phyloP scores from a whole-genome alignment of 2,797 vertebrate genomes.

The Hippopotamyrus pictus region DNA sequence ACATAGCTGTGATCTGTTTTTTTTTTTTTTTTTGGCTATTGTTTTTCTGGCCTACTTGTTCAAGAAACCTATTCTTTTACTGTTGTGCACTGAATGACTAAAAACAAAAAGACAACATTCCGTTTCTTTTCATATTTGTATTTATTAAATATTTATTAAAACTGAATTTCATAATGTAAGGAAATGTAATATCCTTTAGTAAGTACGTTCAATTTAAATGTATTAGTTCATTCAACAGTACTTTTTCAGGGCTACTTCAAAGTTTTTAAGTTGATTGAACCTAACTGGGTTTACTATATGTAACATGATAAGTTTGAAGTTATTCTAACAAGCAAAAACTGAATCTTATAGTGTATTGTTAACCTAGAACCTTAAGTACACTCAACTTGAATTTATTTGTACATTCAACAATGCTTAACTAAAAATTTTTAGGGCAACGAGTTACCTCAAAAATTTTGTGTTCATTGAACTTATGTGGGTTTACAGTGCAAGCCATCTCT shows the following conservation, averaged over 20 bases:
- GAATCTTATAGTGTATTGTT: background rate
- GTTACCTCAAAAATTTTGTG: background rate
- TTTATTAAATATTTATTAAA: background rate
- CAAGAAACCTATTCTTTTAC: background rate
- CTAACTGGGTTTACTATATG: background rate
- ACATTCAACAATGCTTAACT: background rate
- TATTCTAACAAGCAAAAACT: background rate
- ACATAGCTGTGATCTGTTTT: background rate
- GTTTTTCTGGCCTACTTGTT: background rate
- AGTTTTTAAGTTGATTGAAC: background rate
- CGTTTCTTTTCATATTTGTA: background rate
- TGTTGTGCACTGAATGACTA: background rate
- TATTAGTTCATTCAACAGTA: background rate
- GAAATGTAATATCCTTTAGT: background rate
- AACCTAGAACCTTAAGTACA: background rate
- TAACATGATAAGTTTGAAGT: background rate
- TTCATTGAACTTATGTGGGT: background rate
- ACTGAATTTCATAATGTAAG: background rate
- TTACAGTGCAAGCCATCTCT: background rate
- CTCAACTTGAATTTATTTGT: background rate
- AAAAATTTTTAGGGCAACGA: background rate
- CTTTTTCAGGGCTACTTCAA: background rate
- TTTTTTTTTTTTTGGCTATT: background rate
- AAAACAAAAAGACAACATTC: background rate
- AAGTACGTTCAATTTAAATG: background rate